A percentile compares a stretch with the other conserved stretches of the same genome.
Evolutionary conservation across 2,113 vertebrate genomes (phyloP).

Genomic region (Eublepharis macularius): DNA sequence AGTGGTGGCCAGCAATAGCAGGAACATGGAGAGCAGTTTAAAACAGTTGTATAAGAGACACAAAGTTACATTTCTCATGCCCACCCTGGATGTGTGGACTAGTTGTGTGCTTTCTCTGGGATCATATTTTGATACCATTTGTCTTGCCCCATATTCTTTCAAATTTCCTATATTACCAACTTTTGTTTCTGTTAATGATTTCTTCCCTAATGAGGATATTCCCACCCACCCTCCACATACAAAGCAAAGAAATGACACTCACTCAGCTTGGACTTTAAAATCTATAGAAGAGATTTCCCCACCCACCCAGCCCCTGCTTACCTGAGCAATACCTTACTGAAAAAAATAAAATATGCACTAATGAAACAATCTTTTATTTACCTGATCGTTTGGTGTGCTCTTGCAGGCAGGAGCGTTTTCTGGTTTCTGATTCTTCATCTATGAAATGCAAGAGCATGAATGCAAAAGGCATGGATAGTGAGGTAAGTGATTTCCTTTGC

Average conservation of each 20-base stretch:
- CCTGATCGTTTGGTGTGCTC: slow-evolving; percentile 24
- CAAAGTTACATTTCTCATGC: not conserved
- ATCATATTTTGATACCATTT: not conserved
- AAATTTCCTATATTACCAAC: not conserved
- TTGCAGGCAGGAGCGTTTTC: slow-evolving; percentile 51
- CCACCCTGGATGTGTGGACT: not conserved
- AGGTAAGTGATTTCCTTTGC: slow-evolving; percentile 61
- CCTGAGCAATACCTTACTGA: slow-evolving; percentile 17
- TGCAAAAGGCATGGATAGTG: slow-evolving; percentile 62
- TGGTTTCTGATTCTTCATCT: slow-evolving; percentile 45
- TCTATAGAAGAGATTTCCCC: not conserved
- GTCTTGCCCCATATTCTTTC: not conserved
- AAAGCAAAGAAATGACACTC: not conserved
- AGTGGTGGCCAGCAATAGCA: not conserved
- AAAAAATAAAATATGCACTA: slow-evolving; percentile 10
- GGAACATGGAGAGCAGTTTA: not conserved
- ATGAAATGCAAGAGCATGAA: slow-evolving; percentile 41
- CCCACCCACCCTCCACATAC: not conserved
- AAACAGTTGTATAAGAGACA: not conserved
- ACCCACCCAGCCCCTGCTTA: too few relatives aligned
- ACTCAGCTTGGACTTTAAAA: not conserved
- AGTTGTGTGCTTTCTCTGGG: accelerated
- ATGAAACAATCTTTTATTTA: slow-evolving; percentile 45
- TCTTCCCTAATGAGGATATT: not conserved
- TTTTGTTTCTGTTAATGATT: not conserved